Conservation (phyloP, 2,888 invertebrate species). For the Yponomeuta cagnagella region DNA sequence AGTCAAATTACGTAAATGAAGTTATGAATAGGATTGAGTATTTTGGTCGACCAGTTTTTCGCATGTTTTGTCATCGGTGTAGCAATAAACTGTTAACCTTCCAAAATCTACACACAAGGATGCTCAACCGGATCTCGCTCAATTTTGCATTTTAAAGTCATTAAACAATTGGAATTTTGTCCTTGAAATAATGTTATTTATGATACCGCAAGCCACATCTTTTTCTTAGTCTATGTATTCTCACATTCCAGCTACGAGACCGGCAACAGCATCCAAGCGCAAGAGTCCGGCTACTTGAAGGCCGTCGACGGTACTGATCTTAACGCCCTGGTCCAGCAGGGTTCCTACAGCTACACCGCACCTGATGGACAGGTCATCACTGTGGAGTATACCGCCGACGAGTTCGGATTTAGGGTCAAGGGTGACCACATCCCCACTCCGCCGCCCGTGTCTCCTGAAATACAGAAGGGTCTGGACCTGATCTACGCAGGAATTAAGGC, state of each 20-base stretch:
- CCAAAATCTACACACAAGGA: background rate
- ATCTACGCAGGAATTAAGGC: slow-evolving; percentile 89
- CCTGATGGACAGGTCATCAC: slow-evolving; percentile 86
- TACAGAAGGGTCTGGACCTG: slow-evolving; percentile 90
- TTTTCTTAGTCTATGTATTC: background rate
- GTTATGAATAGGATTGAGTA: too few relatives aligned
- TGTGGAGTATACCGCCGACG: slow-evolving; percentile 87
- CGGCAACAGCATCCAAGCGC: slow-evolving; percentile 86
- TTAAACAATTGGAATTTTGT: background rate
- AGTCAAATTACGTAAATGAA: too few relatives aligned
- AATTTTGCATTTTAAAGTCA: background rate
- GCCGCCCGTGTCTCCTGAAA: slow-evolving; percentile 88
- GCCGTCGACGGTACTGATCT: slow-evolving; percentile 76
- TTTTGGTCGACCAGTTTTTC: too few relatives aligned
- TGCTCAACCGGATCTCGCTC: background rate
- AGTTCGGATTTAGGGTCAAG: slow-evolving; percentile 86
- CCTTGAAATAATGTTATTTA: background rate
- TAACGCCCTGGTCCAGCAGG: slow-evolving; percentile 84
- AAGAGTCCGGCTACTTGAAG: slow-evolving; percentile 86
- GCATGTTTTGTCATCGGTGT: too few relatives aligned
- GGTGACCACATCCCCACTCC: slow-evolving; percentile 91
- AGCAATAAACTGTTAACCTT: background rate
- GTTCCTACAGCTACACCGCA: slow-evolving; percentile 86
- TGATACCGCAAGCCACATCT: background rate
- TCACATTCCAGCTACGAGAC: slow-evolving; percentile 82